Conservation (phyloP, 2,113 vertebrate genomes). For the Rhinogobius similis region DNA sequence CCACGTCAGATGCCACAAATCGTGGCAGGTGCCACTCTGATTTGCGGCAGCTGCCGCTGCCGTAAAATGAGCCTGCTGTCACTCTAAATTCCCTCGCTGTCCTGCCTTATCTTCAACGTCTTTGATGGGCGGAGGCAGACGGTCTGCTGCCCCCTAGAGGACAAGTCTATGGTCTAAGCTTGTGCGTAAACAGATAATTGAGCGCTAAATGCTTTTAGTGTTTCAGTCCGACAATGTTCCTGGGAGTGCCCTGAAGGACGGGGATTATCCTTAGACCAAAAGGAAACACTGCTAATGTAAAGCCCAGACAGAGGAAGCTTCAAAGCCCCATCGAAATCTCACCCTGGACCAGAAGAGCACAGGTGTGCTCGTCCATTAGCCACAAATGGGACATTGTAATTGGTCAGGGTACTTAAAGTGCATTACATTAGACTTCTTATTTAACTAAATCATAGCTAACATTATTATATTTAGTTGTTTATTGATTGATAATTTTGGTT, state of each 20-base stretch:
- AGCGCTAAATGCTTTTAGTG: constrained; percentile 52
- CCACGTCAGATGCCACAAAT: no score
- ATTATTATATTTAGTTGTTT: no score
- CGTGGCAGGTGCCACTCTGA: no score
- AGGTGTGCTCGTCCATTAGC: constrained; percentile 50
- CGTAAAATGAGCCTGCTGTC: no score
- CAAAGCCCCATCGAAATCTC: constrained; percentile 38
- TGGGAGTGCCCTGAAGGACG: constrained; percentile 48
- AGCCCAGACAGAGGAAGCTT: constrained; percentile 51
- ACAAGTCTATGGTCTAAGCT: constrained; percentile 8
- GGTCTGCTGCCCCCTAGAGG: background rate
- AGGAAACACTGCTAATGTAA: constrained; percentile 56
- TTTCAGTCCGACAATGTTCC: constrained; percentile 36
- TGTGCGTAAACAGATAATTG: constrained; percentile 52
- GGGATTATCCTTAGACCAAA: constrained; percentile 54
- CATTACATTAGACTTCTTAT: background rate
- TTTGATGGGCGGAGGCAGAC: background rate
- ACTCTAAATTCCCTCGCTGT: background rate
- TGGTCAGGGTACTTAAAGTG: constrained; percentile 25
- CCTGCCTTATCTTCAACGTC: background rate
- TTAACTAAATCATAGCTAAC: background rate
- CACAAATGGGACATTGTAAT: constrained; percentile 21
- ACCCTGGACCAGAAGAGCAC: constrained; percentile 32
- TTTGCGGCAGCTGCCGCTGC: no score
- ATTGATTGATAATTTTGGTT: no score